Evolutionary conservation across 23 tunicate genomes (phyloP).

Genomic region (Trididemnum nubilum): DNA sequence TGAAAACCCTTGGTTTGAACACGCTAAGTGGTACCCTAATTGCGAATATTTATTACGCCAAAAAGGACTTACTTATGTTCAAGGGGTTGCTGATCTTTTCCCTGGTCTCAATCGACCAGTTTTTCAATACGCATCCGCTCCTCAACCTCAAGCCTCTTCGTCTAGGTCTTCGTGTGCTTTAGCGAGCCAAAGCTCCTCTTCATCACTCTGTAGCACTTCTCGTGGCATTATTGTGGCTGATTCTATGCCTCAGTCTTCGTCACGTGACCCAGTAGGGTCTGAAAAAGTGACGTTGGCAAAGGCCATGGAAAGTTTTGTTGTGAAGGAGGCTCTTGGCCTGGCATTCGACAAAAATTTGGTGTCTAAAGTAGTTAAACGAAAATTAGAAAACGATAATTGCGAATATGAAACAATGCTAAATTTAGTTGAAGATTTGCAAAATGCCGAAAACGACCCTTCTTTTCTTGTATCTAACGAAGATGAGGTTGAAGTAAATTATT

Average conservation of each 20-base stretch:
- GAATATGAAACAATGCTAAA: neutral
- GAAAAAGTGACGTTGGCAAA: neutral
- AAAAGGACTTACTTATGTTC: conserved; percentile 34
- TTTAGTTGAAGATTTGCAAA: conserved; percentile 31
- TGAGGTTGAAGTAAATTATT: neutral
- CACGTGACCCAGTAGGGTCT: neutral
- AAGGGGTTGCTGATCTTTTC: conserved; percentile 10
- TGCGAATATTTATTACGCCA: conserved; percentile 42
- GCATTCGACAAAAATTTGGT: conserved; percentile 10
- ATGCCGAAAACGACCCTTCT: neutral
- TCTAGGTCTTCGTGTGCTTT: neutral
- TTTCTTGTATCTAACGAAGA: neutral
- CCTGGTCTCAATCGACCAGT: conserved; percentile 41
- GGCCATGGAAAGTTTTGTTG: neutral
- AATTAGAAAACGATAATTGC: neutral
- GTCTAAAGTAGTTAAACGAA: neutral
- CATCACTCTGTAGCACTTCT: neutral
- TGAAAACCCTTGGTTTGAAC: conserved; percentile 41
- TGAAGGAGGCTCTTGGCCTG: neutral
- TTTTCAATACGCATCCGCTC: neutral
- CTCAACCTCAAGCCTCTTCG: neutral
- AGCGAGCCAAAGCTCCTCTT: neutral
- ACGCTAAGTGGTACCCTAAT: conserved; percentile 38
- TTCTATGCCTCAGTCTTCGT: neutral
- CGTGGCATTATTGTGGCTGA: neutral